Evolutionary conservation across 2,113 vertebrate genomes (phyloP).

Genomic region (Hipposideros armiger): DNA sequence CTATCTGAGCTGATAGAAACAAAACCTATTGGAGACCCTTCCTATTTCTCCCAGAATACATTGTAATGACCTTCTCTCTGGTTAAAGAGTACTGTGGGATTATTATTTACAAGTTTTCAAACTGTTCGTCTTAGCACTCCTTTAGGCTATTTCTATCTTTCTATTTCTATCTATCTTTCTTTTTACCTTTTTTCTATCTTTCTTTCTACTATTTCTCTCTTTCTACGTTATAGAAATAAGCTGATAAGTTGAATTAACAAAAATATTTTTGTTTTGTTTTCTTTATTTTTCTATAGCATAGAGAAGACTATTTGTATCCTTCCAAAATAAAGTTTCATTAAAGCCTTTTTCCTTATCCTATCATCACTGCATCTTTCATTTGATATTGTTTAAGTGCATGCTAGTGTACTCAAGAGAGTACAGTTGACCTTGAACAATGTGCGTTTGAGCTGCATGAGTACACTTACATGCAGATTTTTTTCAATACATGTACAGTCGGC

Average conservation of each 20-base stretch:
- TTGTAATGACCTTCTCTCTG: background rate
- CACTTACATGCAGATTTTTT: background rate
- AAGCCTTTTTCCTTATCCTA: background rate
- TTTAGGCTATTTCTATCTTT: no score
- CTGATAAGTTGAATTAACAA: background rate
- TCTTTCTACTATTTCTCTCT: no score
- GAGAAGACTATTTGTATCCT: background rate
- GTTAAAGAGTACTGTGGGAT: conserved; percentile 41
- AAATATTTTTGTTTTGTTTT: background rate
- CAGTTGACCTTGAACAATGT: background rate
- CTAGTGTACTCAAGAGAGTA: background rate
- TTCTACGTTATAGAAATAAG: background rate
- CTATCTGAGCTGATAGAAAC: background rate
- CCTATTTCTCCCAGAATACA: background rate
- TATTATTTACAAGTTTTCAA: conserved; percentile 37
- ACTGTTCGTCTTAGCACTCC: no score
- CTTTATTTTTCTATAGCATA: background rate
- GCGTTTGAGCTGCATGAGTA: no score
- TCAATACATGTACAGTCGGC: background rate
- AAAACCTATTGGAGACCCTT: background rate
- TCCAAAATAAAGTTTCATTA: background rate
- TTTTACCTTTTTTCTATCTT: no score
- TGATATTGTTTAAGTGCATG: background rate
- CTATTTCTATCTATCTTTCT: no score
- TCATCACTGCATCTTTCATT: background rate